phyloP scores from a whole-genome alignment of 2,113 vertebrate species.

The human (Homo sapiens) region GRCh38 chr1:95844001-95844500 shows the following conservation, averaged over 20 bases:
- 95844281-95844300: not conserved
- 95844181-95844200: too few species aligned
- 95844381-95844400: not conserved
- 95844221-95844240: not conserved
- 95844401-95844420: not conserved
- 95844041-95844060: too few species aligned
- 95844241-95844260: not conserved
- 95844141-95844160: too few species aligned
- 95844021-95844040: too few species aligned
- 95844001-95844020: too few species aligned
- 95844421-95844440: not conserved
- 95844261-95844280: not conserved
- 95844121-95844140: too few species aligned
- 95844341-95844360: not conserved
- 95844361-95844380: not conserved
- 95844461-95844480: too few species aligned
- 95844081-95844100: too few species aligned
- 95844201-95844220: not conserved
- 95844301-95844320: not conserved
- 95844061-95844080: too few species aligned
- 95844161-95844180: too few species aligned
- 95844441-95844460: not conserved
- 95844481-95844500: not conserved
- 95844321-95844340: not conserved
- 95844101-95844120: too few species aligned